Conservation (phyloP, 2,113 vertebrate species). For the Plestiodon gilberti region DNA sequence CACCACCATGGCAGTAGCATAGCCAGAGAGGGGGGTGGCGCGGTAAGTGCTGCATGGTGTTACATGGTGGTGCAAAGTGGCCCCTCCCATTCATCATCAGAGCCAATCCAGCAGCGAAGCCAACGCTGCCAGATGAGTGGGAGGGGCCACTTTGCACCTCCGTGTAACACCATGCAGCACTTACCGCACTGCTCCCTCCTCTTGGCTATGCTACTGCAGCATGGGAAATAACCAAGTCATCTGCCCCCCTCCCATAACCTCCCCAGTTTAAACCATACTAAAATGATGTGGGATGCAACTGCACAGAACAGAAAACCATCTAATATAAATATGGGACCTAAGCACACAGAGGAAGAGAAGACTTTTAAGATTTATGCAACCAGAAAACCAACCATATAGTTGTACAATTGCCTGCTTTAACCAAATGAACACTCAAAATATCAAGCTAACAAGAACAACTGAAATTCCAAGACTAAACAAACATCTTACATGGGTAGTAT, state of each 20-base stretch:
- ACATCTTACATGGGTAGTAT: not conserved
- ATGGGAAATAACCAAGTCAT: not conserved
- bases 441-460: not conserved
- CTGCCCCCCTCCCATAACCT: not conserved
- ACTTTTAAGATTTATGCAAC: not conserved
- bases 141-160: too few species aligned
- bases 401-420: not conserved
- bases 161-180: too few species aligned
- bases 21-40: too few species aligned
- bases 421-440: not conserved
- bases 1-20: too few species aligned
- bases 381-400: not conserved
- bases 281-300: not conserved
- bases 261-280: not conserved
- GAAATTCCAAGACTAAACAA: not conserved
- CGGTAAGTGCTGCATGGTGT: too few species aligned
- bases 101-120: too few species aligned
- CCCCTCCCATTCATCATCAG: too few species aligned
- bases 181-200: too few species aligned
- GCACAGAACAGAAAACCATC: too few species aligned
- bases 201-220: too few species aligned
- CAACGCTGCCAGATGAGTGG: too few species aligned
- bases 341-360: not conserved
- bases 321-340: not conserved
- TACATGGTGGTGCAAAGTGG: too few species aligned